These are phyloP conservation scores for Ciconia maguari DNA, from an alignment of 2,113 vertebrate species.

Conservation along the genomic window DNA sequence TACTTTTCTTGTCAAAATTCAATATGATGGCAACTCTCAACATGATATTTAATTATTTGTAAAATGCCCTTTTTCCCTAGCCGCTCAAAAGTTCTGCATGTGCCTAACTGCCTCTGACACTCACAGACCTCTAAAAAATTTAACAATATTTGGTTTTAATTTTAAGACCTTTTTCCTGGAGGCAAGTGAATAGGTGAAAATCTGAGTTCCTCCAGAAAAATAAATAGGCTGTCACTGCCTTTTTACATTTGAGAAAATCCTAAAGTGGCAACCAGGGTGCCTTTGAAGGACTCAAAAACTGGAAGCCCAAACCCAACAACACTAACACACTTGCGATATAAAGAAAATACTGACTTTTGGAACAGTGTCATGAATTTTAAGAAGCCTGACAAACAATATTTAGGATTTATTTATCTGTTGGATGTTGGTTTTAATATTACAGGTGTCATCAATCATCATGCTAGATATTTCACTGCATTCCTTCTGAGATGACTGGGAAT, in stretches of 20 bases:
- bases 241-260: neutral
- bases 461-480: neutral
- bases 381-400: neutral
- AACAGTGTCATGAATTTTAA: neutral
- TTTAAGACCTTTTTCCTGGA: neutral
- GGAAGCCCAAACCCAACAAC: neutral
- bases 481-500: neutral
- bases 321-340: neutral
- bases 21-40: neutral
- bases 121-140: neutral
- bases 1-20: slow-evolving; percentile 27
- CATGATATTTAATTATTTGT: slow-evolving; percentile 5
- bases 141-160: neutral
- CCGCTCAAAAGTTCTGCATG: neutral
- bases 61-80: neutral
- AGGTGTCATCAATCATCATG: neutral
- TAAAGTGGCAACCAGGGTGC: neutral
- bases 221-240: neutral
- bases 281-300: neutral
- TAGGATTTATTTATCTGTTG: neutral
- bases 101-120: neutral
- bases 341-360: neutral
- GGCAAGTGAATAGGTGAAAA: neutral
- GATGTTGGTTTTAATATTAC: neutral
- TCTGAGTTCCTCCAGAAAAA: neutral